Evolutionary conservation across 2,888 invertebrate genomes (phyloP).

Genomic region (Drosophila colorata): DNA sequence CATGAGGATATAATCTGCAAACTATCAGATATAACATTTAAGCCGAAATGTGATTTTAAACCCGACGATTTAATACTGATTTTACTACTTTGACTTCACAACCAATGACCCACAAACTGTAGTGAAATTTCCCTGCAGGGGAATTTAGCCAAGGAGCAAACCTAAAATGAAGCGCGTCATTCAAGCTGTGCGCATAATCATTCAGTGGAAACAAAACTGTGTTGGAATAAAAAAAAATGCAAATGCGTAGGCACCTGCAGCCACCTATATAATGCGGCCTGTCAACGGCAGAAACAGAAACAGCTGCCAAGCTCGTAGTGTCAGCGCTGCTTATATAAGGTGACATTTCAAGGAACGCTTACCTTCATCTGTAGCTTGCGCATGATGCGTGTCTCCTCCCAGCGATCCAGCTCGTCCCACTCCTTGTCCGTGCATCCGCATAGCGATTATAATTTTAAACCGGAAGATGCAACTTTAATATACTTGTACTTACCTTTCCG

Average conservation of each 20-base stretch:
- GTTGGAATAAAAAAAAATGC: neutral
- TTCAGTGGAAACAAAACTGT: constrained; percentile 10
- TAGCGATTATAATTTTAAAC: neutral
- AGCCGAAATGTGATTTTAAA: no score
- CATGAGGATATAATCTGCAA: no score
- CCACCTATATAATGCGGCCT: no score
- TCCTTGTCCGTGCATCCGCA: constrained; percentile 64
- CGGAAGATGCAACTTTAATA: neutral
- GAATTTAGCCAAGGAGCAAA: constrained; percentile 21
- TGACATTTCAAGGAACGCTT: constrained; percentile 42
- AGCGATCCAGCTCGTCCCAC: constrained; percentile 88
- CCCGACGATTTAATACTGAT: no score
- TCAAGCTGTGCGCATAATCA: neutral
- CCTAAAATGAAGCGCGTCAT: neutral
- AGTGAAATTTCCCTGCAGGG: neutral
- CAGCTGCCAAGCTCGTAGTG: constrained; percentile 1
- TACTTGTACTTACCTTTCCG: constrained; percentile 85
- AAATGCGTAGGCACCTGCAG: no score
- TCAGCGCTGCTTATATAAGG: constrained; percentile 8
- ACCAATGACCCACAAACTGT: neutral
- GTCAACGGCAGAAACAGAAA: constrained; percentile 7
- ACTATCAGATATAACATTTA: neutral
- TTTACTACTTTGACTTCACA: no score
- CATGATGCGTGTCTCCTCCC: constrained; percentile 85
- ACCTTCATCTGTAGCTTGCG: constrained; percentile 84